Base-by-base conservation (phyloP, 2,113 vertebrate genomes). In the Xenus cinereus region DNA sequence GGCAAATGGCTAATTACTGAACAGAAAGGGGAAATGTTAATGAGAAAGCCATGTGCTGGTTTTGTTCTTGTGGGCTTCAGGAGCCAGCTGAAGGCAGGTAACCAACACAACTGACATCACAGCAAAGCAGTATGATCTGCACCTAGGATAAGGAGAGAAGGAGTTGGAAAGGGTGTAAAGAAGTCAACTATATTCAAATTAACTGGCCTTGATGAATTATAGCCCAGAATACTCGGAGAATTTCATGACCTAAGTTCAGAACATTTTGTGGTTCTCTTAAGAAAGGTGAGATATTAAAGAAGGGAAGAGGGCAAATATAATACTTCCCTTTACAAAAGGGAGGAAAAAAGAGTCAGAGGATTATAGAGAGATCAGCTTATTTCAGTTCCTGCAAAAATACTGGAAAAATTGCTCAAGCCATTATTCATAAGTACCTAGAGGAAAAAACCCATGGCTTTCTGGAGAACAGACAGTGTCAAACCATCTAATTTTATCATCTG, bases 331-430 rank as follows among this genome's bases (percentile, higher is more conserved):
- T 57, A 1, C 63, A 68, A 84, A 64, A 28, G 39, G 37, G 50
- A 71, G 56, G 41, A 85, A n/a, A n/a, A 74, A 78, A 63, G 28
- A 48, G 2, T 57, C 85, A 69, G 71, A 50, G 22, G 22, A 50
- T 71, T 71, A 46, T 13, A 78, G 60, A 92, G 33, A 83, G n/a
- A 59, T 93, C 48, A 68, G 23, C 32, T 86, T 91, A 66, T 80
- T 95, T 91, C 89, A 81, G 76, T 89, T 93, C 39, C 67, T 92
- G 53, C 41, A 95, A 90, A 94, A 94, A 85, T 86, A 86, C 75
- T 92, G 85, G 92, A 91, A 94, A 93, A 93, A 83, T 64, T 94
- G 72, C 57, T 90, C 53, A 82, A 78, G 35, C 19, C 45, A 66
- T 94, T 92, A 79, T 83, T 93, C 75, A 26, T 85, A 93, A 90